Base-by-base conservation (phyloP, 2,797 vertebrate genomes). In the Hipposideros larvatus region DNA sequence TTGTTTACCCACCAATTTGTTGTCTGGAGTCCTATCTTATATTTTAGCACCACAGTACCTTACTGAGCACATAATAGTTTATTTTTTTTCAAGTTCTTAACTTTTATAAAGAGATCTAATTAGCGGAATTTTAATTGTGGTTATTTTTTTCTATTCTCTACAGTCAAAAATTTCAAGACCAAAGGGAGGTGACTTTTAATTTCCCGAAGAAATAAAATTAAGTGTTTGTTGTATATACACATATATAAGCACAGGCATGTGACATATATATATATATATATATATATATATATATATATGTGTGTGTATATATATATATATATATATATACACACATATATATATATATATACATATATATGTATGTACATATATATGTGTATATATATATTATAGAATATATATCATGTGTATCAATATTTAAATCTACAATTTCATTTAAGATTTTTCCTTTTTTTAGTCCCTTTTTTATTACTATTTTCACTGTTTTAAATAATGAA, bases 121-220 rank as follows among this genome's bases (percentile, higher is more conserved):
- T 70, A 92, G 19, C 8, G 61, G 14, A 11, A 65, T 89, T 55
- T 95, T 95, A 97, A 96, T 80, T 87, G 24, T 57, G 9, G 92
- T 90, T 78, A 79, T 75, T 41, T 90, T 37, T 87, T 86, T 82
- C 34, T 9, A 94, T 53, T 16, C 16, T 90, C 21, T 65, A 18
- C n/a, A 78, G 34, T 66, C 21, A 71, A 75, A 13, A 83, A 48
- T 43, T 51, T 92, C 85, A 75, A 90, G 21, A 87, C 19, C 1
- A 15, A 93, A 90, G 6, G 10, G 2, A 93, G 28, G 3, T 65
- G 14, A 77, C 28, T 88, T 91, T 7, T 1, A 94, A 10, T 65
- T 73, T 87, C 7, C 8, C 37, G 75, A 87, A 61, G 8, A 82
- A 75, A 43, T 66, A 70, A 86, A 82, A 26, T 51, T 55, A 91